Evolutionary conservation across 2,113 vertebrate genomes (phyloP), one percentile per base, ranked within the genome.

Genomic region (Rhinopomastus cyanomelas): DNA sequence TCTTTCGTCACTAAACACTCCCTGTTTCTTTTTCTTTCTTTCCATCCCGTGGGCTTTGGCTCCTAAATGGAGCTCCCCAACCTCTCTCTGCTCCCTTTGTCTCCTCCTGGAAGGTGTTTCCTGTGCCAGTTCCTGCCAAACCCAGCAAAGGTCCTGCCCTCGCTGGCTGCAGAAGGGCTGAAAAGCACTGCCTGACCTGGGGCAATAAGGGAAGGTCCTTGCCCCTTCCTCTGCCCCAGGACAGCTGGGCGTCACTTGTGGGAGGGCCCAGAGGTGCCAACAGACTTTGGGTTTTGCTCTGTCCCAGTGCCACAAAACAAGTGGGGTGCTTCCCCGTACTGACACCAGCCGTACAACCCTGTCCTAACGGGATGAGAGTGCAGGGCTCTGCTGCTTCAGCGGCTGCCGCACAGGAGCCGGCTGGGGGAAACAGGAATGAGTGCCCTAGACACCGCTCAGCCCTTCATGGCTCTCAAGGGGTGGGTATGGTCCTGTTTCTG

Each of bases 21-120:
- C 85, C 86, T 86, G 67, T 81, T 91, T 57, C 77, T 48, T 80
- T 32, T 56, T 34, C 48, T 37, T 23, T 16, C 34, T 10, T 25
- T 17, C 74, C 39, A 5, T 81, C 53, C 49, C 66, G 30, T 36
- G 57, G 44, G 91, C 36, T 51, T 62, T 85, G 83, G 92, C 77
- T 56, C 80, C 11, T 65, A 61, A 77, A 46, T 27, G 76, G 59
- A 91, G 92, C 85, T 91, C 46, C 85, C 72, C 88, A 89, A 25
- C 62, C 90, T 66, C 93, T 66, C 93, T 91, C 25, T 46, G 86
- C 73, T 93, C 22, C 69, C 55, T 96, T 95, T 95, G 90, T 96
- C 36, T 71, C 44, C 2, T 7, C 16, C 83, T 90, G 88, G 86
- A 88, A 94, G 90, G 86, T 73, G 75, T 74, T 94, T 93, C 83